These are phyloP conservation scores for Stenopsyche tienmushanensis DNA, from an alignment of 1,140 invertebrate species.

Conservation along the genomic window DNA sequence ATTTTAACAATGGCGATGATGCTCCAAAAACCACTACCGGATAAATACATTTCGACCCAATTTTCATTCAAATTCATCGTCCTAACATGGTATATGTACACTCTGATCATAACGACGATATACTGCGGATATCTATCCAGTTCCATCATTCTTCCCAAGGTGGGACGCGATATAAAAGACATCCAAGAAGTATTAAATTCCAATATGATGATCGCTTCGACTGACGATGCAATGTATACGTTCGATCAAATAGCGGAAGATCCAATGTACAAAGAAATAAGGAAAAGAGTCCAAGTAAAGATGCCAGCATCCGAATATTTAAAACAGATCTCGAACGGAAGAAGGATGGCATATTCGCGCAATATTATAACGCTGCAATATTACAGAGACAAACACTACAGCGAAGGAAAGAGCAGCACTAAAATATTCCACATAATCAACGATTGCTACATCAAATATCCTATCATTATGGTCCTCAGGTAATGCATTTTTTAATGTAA, in stretches of 20 bases:
- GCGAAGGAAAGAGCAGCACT: no score
- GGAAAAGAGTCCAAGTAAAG: background rate
- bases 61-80: no score
- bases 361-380: background rate
- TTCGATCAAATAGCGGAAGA: background rate
- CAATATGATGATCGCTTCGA: background rate
- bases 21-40: no score
- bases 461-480: no score
- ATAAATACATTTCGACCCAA: no score
- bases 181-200: background rate
- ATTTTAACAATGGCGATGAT: no score
- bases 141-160: background rate
- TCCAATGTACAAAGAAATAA: background rate
- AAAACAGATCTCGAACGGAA: background rate
- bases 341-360: background rate
- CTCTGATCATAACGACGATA: background rate
- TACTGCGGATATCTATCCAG: background rate
- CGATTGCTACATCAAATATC: no score
- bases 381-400: background rate
- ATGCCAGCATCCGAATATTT: background rate
- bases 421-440: no score
- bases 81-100: background rate
- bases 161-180: background rate
- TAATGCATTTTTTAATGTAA: no score
- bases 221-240: background rate